Base-by-base conservation (phyloP, 2,113 vertebrate species). In the Dipodomys ordii region DNA sequence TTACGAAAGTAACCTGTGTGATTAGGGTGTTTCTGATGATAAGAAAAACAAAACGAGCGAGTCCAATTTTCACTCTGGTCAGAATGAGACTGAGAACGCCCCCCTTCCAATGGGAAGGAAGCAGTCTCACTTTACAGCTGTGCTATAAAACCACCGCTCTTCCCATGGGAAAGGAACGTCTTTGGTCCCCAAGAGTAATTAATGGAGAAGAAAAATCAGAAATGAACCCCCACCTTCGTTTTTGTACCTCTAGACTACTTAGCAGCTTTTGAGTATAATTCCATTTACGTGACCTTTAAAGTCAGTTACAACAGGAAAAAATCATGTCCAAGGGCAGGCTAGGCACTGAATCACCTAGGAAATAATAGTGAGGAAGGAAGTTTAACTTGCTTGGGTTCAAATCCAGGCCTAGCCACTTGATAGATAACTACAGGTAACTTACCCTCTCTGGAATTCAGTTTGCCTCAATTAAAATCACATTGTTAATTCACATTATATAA, bases 131-230 rank as follows among this genome's bases (percentile, higher is more conserved):
- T 64, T 83, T 87, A 90, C 35, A 69, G 69, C 79, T 64, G 62
- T 72, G 74, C 72, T 73, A 18, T 49, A 25, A 72, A 35, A 13
- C 92, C 53, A 8, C 46, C 73, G 77, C 77, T 85, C 27, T 83
- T 82, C 92, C 93, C 95, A 27, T 23, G 92, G 62, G 84, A 96
- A 92, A 53, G 77, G 84, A 53, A 83, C 92, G 87, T 69, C 74
- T 87, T 39, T 90, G 80, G 89, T 9, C 20, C 6, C 57, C 44
- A 25, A 60, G 39, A 71, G 15, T 30, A 76, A 65, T 74, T 90
- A 88, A 49, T 53, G 39, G 72, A 74, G 0, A 16, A 28, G 62
- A 57, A 11, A 91, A 95, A 68, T 11, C 46, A 77, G 85, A 81
- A 84, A 81, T 85, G 83, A 73, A n/a, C 35, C 15, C 53, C 53